Evolutionary conservation across 1,140 invertebrate genomes (phyloP), one percentile per base, ranked within the genome.

Genomic region (Sweltsa coloradensis): DNA sequence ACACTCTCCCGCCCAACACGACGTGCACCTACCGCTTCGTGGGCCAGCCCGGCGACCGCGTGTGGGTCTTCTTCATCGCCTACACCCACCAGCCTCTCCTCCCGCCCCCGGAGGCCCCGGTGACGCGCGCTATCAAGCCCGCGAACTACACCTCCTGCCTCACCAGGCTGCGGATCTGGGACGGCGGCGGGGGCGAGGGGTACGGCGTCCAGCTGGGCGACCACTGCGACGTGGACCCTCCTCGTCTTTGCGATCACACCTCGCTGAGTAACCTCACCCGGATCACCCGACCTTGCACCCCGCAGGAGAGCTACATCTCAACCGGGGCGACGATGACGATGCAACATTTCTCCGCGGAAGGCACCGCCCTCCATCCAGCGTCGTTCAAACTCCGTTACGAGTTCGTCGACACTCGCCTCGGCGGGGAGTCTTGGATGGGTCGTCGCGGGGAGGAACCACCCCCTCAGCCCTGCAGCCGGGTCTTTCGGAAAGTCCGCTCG

Each of bases 61-160:
- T 92, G 16, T 92, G 89, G 88, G 70, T 91, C 29, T 89, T 86
- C 60, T 91, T 90, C 60, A 74, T 85, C 39, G 86, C 83, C 41
- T 89, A 88, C 63, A 79, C 78, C 40, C 81, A 85, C 51, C 74
- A 55, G 13, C 14, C 41, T 24, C 29, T 51, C 24, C 34, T 51
- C 9, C 37, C 46, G 19, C 36, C 36, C 7, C 47, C 39, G 43
- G 23, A 41, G 25, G 37, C 54, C 41, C n/a, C 22, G 9, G 25
- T 34, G 7, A 24, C 47, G 9, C 3, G 43, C 3, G 19, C 29
- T 5, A 27, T 23, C 13, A 9, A 40, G 9, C 16, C 45, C 14
- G 5, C 21, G 18, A 18, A 16, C 0, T 9, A 19, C 1, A 23
- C 11, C 43, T 25, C 55, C 18, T 77, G 76, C 55, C 68, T 72